A percentile compares a stretch with the other conserved stretches of the same genome.
phyloP scores from a whole-genome alignment of 2,888 invertebrate species.

The Aromia moschata region DNA sequence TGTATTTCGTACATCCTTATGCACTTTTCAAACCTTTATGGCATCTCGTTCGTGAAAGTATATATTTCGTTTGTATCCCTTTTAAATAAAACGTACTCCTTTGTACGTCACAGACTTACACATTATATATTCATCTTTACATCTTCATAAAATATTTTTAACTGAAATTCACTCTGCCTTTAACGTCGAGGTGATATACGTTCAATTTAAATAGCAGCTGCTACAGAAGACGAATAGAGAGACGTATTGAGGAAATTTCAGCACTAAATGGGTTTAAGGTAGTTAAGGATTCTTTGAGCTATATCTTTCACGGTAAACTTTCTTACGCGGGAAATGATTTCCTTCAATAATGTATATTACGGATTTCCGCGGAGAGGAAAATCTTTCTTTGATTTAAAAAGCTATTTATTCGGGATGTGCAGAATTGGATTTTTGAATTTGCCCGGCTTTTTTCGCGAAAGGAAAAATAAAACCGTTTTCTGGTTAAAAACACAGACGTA shows the following conservation, averaged over 20 bases:
- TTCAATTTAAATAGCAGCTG: not conserved
- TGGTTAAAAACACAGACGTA: too few relatives aligned
- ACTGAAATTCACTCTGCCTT: not conserved
- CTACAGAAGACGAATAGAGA: not conserved
- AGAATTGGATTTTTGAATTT: not conserved
- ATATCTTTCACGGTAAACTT: not conserved
- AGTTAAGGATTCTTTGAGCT: not conserved
- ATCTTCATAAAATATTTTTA: not conserved
- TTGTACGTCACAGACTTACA: not conserved
- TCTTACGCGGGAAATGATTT: not conserved
- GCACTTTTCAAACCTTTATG: too few relatives aligned
- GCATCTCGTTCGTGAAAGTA: too few relatives aligned
- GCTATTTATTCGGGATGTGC: not conserved
- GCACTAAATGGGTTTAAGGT: not conserved
- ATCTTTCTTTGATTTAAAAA: not conserved
- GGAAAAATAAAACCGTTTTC: too few relatives aligned
- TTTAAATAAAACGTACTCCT: not conserved
- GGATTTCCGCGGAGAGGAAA: not conserved
- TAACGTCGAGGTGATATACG: not conserved
- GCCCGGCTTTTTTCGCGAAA: too few relatives aligned
- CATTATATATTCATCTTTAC: not conserved
- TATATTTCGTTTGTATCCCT: not conserved
- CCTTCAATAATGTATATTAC: not conserved
- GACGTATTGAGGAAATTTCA: not conserved
- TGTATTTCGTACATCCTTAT: too few relatives aligned